Conservation (phyloP, 2,797 vertebrate genomes). For the Notolepis coatsorum region DNA sequence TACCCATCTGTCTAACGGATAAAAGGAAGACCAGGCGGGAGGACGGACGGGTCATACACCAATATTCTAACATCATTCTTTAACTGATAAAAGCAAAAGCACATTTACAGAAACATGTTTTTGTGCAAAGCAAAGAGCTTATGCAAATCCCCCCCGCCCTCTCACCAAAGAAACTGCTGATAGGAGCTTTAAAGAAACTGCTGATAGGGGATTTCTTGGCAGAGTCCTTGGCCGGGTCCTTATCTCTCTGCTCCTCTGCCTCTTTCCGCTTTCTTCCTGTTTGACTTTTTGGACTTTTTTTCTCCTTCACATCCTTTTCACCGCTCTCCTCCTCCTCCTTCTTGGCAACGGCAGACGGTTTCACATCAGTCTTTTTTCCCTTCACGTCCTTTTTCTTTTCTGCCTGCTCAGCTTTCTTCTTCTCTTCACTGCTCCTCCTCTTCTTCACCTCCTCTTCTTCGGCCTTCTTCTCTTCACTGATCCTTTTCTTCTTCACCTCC, state of each 20-base stretch:
- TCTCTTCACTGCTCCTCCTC: conserved; percentile 58
- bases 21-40: conserved; percentile 23
- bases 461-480: neutral
- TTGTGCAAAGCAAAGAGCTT: conserved; percentile 52
- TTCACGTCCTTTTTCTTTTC: conserved; percentile 4
- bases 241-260: conserved; percentile 64
- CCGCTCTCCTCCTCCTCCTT: conserved; percentile 23
- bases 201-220: conserved; percentile 78
- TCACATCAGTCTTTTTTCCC: neutral
- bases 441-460: conserved; percentile 18
- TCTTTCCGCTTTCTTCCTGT: conserved; percentile 48
- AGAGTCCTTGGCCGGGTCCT: conserved; percentile 37
- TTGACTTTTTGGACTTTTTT: conserved; percentile 59
- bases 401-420: neutral
- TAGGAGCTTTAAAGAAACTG: conserved; percentile 85
- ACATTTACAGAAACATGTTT: conserved; percentile 43
- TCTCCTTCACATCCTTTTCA: conserved; percentile 49
- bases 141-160: conserved; percentile 57
- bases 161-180: conserved; percentile 91
- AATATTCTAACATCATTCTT: conserved; percentile 32
- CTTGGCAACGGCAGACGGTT: conserved; percentile 14
- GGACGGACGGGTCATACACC: conserved; percentile 21
- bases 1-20: neutral
- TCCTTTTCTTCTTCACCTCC: conserved; percentile 47
- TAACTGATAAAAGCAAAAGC: conserved; percentile 50